Evolutionary conservation across 2,888 invertebrate species (phyloP).

Genomic region (Metopia argyrocephala): DNA sequence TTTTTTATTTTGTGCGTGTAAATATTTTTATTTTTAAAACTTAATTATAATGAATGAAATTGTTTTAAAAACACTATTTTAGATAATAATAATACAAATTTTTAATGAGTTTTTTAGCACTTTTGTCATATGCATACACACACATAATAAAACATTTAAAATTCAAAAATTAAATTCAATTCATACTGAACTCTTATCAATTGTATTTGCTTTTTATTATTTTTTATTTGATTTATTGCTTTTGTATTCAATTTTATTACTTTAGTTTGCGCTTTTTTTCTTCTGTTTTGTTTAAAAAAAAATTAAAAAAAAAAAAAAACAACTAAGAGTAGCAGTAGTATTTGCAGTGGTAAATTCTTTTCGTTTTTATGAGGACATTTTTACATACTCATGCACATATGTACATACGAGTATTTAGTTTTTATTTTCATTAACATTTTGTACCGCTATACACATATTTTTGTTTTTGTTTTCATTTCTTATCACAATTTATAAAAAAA

Average conservation of each 20-base stretch:
- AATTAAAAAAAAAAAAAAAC: too few species aligned
- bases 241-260: neutral
- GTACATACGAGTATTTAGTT: neutral
- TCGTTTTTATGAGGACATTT: too few species aligned
- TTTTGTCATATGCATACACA: neutral
- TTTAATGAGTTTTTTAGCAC: neutral
- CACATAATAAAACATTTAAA: too few species aligned
- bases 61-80: neutral
- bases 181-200: neutral
- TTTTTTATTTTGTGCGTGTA: neutral
- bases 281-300: too few species aligned
- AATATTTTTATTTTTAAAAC: conserved; percentile 19
- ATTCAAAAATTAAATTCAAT: neutral
- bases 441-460: neutral
- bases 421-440: neutral
- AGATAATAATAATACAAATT: neutral
- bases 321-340: too few species aligned
- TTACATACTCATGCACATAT: too few species aligned
- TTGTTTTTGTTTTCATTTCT: conserved; percentile 21
- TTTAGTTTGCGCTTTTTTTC: neutral
- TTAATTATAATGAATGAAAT: conserved; percentile 10
- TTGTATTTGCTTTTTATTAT: neutral
- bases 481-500: conserved; percentile 6
- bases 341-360: too few species aligned
- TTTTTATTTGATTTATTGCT: neutral